Evolutionary conservation across 1,140 invertebrate genomes (phyloP), one percentile per base, ranked within the genome.

Genomic region (Episyrphus balteatus): DNA sequence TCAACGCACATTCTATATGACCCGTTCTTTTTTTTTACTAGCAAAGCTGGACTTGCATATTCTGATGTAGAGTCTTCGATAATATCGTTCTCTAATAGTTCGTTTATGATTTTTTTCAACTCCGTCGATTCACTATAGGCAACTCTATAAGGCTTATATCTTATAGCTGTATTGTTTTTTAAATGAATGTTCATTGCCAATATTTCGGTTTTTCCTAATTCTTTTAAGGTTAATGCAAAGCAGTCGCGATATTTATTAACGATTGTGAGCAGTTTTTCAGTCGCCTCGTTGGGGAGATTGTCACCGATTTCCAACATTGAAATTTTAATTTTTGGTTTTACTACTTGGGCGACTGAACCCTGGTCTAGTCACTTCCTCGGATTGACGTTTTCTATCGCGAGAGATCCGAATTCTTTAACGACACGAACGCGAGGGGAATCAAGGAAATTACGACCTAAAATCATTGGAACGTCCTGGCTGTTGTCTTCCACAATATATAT

Each of bases 21-120:
- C 1, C 64, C 64, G 15, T 53, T 54, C 14, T 55, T 55, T 30
- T 68, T 69, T 19, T 46, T 34, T 2, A 69, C 59, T 9, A 69
- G 48, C 1, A 63, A 37, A 5, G 51, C 40, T 8, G 60, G 59
- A 30, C 51, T 55, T 2, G 58, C 55, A 43, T 61, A 68, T 12
- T 53, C 39, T 0, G 55, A 64, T 17, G 40, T 49, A 9, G 59
- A 56, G 21, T 54, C 43, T 12, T 40, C 26, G 26, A 62, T 60
- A 3, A 66, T 56, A 41, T 53, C 53, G 2, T 26, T 42, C 0
- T 39, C 31, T 33, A 56, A 13, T 14, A 57, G 48, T 42, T 61
- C 51, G 8, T 42, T 42, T 10, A 48, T 39, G 36, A 52, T 52
- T 14, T 42, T 9, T 12, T n/a, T 18, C 15, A 47, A 17, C 9